Evolutionary conservation across 1,140 invertebrate species (phyloP), one percentile per base, ranked within the genome.

Genomic region (Acromyrmex charruanus): DNA sequence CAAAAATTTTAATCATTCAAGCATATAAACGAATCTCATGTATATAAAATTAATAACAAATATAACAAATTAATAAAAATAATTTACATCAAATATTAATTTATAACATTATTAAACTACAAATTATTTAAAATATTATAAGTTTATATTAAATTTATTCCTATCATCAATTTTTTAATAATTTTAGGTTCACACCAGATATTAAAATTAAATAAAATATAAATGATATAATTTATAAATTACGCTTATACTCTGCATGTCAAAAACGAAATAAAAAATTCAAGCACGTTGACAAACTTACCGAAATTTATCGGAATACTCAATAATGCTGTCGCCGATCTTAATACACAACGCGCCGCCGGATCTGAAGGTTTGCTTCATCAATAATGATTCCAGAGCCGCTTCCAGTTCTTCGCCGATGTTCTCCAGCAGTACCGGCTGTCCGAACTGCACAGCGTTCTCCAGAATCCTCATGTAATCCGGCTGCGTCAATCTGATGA

Each of bases 381-480:
- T 96, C 21, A 99, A 94, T 39, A 99, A 94, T 0, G 98, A 98
- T 90, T 99, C 98, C 63, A 99, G 94, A 90, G 98, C 96, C 4
- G 98, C 98, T 94, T 99, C 98, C 82, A 99, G 93, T 94, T 99
- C 98, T 95, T 99, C 98, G 3, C 96, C 96, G 63, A 99, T 96
- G 93, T 99, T 98, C 94, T 99, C 98, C 71, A 99, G 93, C 51
- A 99, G 93, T 66, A 96, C 97, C n/a, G 99, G 98, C 89, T 98
- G 96, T 2, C 99, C 99, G 95, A 99, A 99, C 94, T 99, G 98
- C 77, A 99, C 97, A 25, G 98, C 98, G 94, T 98, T 99, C 95
- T 99, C 98, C 31, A 99, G 94, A 1, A 98, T 96, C 65, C 98
- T 96, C 16, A 98, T 97, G 92, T 99, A 98, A 94, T 99, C 98